Base-by-base conservation (phyloP, 2,888 invertebrate species). In the Folsomia candida region DNA sequence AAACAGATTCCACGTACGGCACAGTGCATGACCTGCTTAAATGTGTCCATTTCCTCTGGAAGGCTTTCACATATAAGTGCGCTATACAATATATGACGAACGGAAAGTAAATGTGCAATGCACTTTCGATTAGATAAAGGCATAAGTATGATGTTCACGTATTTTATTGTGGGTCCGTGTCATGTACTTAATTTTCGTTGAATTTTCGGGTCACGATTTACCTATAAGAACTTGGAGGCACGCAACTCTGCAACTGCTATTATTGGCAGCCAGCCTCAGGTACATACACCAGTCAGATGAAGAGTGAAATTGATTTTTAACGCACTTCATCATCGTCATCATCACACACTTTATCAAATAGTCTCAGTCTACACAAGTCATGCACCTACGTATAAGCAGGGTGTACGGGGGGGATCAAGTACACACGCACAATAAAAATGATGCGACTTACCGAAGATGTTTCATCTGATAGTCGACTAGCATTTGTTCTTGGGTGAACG, bases 171-270 rank as follows among this genome's bases (percentile, higher is more conserved):
- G 67, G 58, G 72, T 51, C 54, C 72, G 72, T 75, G 75, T 70
- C 75, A 75, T 72, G 75, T 75, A 75, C 70, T 72, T 75, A 72
- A 75, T 64, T 64, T 64, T 47, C 64, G 24, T 64, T 37, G 75
- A 69, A 75, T 72, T 72, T 75, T 75, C 71, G 72, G 75, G 75
- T 75, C 75, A 75, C 75, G 75, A 75, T 70, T 72, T 70, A 70
- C 68, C 67, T 28, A 62, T 26, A 28, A 28, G 28, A 20, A 26
- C 27, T 20, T 6, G 26, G 29, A 28, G 37, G 62, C 29, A 62
- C 29, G 62, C 62, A 62, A 18, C 59, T 59, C 26, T 14, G 26
- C 24, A 24, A n/a, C n/a, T n/a, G n/a, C n/a, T n/a, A n/a, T n/a
- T n/a, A n/a, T n/a, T n/a, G n/a, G n/a, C n/a, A n/a, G n/a, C n/a